Conservation (phyloP, 2,797 vertebrate species). For the Gallirallus australis region DNA sequence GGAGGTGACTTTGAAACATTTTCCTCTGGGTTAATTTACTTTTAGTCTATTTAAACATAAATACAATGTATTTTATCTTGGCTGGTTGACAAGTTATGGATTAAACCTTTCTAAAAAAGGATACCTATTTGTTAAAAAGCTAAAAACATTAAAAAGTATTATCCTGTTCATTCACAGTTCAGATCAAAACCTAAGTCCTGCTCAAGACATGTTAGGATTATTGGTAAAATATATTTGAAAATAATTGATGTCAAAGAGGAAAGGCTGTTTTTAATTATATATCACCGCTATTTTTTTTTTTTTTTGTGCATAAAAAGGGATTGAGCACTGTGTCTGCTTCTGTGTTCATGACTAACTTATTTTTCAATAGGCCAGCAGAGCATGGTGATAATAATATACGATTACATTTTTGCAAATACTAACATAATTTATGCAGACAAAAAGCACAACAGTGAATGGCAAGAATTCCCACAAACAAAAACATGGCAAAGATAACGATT, state of each 20-base stretch:
- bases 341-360: background rate
- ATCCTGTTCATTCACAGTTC: background rate
- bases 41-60: background rate
- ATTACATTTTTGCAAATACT: background rate
- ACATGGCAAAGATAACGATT: background rate
- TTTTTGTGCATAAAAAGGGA: background rate
- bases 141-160: background rate
- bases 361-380: background rate
- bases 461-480: background rate
- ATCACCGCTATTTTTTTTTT: too few relatives aligned
- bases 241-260: background rate
- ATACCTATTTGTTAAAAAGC: background rate
- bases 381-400: background rate
- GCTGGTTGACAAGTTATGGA: background rate
- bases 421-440: background rate
- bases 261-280: background rate
- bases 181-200: background rate
- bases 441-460: background rate
- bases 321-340: background rate
- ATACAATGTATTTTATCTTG: background rate
- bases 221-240: background rate
- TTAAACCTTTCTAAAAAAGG: background rate
- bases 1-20: background rate
- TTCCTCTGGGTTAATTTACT: background rate
- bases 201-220: background rate